Percentiles rank a stretch among this genome's conserved stretches.
Conservation (phyloP, 2,797 vertebrate genomes). For the Anguilla pacifica region DNA sequence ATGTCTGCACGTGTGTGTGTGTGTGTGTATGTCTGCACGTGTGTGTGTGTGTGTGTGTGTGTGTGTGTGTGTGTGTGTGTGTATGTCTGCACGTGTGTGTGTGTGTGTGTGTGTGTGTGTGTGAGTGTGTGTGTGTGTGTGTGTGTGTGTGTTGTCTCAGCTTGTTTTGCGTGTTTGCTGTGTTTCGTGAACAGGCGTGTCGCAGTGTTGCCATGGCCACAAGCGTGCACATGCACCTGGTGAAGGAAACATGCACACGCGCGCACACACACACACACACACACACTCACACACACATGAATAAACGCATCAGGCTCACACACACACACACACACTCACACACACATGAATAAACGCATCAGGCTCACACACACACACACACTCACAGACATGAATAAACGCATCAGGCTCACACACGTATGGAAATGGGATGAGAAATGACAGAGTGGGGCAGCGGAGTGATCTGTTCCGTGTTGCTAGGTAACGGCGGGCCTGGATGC, state of each 20-base stretch:
- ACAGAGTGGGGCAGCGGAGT: not conserved
- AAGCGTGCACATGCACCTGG: not conserved
- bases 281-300: too few species aligned
- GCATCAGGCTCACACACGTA: not conserved
- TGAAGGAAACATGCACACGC: too few species aligned
- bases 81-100: too few species aligned
- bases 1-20: too few species aligned
- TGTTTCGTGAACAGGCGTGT: not conserved
- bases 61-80: too few species aligned
- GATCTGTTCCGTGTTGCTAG: not conserved
- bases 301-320: too few species aligned
- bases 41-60: too few species aligned
- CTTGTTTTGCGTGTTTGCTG: not conserved
- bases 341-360: too few species aligned
- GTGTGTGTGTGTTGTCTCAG: not conserved
- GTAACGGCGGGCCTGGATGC: conserved; percentile 4
- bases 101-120: too few species aligned
- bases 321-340: not conserved
- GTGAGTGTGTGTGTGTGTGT: not conserved
- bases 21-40: too few species aligned
- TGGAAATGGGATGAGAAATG: not conserved
- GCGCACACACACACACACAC: not conserved
- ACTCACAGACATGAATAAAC: not conserved
- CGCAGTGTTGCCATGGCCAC: not conserved
- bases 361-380: not conserved